A percentile compares a stretch with the other conserved stretches of the same genome.
Evolutionary conservation across 1,140 invertebrate genomes (phyloP).

Genomic region (Scaptomyza graminum): DNA sequence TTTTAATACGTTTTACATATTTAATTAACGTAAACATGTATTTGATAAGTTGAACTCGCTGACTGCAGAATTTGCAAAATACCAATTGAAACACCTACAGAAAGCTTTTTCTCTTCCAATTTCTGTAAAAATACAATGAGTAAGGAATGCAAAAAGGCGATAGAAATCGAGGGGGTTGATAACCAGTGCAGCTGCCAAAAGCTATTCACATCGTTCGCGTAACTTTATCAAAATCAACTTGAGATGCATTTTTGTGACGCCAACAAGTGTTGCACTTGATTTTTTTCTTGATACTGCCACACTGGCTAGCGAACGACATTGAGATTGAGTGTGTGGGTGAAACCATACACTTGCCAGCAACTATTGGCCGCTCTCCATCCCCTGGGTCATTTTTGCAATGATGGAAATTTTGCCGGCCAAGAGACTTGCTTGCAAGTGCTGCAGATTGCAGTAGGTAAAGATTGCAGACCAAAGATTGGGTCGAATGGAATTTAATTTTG

Average conservation of each 20-base stretch:
- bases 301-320: slow-evolving; percentile 36
- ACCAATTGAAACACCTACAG: slow-evolving; percentile 8
- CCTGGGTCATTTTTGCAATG: slow-evolving; percentile 31
- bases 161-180: not conserved
- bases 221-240: slow-evolving; percentile 55
- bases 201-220: slow-evolving; percentile 32
- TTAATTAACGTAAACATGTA: not conserved
- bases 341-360: slow-evolving; percentile 11
- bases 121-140: slow-evolving; percentile 4
- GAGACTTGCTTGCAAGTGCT: slow-evolving; percentile 22
- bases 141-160: not conserved
- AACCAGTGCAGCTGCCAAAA: slow-evolving; percentile 41
- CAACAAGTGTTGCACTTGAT: slow-evolving; percentile 79
- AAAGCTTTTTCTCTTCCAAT: slow-evolving; percentile 12
- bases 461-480: slow-evolving; percentile 28
- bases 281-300: slow-evolving; percentile 66
- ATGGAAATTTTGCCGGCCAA: slow-evolving; percentile 24
- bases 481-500: slow-evolving; percentile 71
- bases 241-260: slow-evolving; percentile 67
- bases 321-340: slow-evolving; percentile 55
- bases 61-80: slow-evolving; percentile 13
- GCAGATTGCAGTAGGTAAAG: slow-evolving; percentile 25
- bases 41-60: slow-evolving; percentile 3
- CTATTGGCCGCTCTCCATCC: not conserved
- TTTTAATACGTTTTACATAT: not conserved